Conservation (phyloP, 2,113 vertebrate species). For the Mormoops blainvillei region DNA sequence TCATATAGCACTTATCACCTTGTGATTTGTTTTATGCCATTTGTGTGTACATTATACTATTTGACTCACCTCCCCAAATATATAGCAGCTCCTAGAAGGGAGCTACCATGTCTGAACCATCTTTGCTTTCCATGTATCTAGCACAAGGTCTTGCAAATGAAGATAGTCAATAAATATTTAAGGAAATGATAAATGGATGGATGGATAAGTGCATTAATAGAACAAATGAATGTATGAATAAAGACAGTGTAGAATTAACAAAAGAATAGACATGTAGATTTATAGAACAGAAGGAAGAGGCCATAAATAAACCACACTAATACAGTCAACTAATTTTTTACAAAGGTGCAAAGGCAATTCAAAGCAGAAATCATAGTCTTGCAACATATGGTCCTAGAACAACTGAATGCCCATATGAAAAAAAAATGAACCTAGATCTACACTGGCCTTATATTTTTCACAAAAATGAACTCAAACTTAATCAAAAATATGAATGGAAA, state of each 20-base stretch:
- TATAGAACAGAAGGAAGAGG: not conserved
- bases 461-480: not conserved
- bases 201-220: not conserved
- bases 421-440: not conserved
- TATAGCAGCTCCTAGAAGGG: not conserved
- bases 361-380: not conserved
- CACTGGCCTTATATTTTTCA: not conserved
- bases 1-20: not conserved
- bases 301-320: conserved; percentile 1
- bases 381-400: not conserved
- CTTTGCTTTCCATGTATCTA: not conserved
- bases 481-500: not conserved
- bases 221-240: not conserved
- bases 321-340: not conserved
- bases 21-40: not conserved
- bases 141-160: not conserved
- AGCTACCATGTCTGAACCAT: not conserved
- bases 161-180: conserved; percentile 24
- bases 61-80: not conserved
- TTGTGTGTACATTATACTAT: not conserved
- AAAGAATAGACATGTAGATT: not conserved
- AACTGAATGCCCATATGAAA: not conserved
- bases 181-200: not conserved
- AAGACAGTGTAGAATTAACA: not conserved
- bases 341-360: not conserved